Evolutionary conservation across 2,888 invertebrate genomes (phyloP), one percentile per base, ranked within the genome.

Genomic region (Erebia ligea): DNA sequence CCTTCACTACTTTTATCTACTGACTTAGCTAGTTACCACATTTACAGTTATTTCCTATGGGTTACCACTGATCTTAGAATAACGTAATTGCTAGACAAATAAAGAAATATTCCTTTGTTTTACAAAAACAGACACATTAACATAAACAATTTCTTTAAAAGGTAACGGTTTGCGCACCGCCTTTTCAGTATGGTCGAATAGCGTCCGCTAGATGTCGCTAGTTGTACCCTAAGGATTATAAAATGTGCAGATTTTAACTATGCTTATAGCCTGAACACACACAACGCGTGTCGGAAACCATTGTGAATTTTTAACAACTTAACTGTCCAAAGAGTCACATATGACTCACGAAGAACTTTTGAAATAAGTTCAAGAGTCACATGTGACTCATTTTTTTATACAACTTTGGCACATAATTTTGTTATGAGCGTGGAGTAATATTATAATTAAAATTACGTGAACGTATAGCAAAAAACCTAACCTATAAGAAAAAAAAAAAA

Each of bases 151-250:
- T 17, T 42, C 17, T 54, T 69, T 59, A 54, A 54, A 54, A 65
- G 52, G 54, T 59, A 45, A 10, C 59, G 63, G 63, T 21, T 52
- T 15, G 56, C 65, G 65, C 48, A 34, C 54, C 25, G 56, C 65
- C 57, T 45, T 57, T 66, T 45, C 3, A 10, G 40, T 62, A 45
- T 19, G 6, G 48, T 48, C n/a, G 15, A 54, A 45, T 68, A 45
- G 10, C 11, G 57, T 48, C 48, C 59, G 72, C 72, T 73, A 79
- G 79, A 79, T 76, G 79, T 72, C 77, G 79, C 73, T 77, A 77
- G 71, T 65, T 40, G n/a, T 15, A n/a, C 15, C 54, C 13, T 11
- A 45, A 40, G 63, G 40, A 34, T 63, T 19, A n/a, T 40, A 58
- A 57, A 62, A 57, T 64, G 56, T 45, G 34, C 54, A 57, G 45